Percentiles rank a stretch among this genome's conserved stretches.
Conservation (phyloP, 37 sponge, comb jelly and placozoan species). For the Halichondria panicea region DNA sequence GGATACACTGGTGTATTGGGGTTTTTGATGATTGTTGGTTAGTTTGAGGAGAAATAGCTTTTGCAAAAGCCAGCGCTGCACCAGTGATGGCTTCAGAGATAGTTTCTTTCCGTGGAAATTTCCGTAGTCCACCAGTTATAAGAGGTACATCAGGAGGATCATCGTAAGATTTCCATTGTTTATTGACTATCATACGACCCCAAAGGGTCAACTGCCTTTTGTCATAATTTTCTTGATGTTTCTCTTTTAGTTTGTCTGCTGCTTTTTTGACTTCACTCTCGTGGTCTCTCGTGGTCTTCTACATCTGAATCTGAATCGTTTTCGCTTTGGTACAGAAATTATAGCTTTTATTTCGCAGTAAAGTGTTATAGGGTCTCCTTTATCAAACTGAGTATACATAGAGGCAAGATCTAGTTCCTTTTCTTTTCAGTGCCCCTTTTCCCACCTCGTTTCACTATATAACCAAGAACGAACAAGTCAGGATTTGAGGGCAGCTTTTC, state of each 20-base stretch:
- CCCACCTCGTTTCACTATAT: background rate
- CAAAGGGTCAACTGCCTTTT: background rate
- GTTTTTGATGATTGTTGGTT: background rate
- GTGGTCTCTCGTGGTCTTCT: background rate
- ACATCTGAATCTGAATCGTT: background rate
- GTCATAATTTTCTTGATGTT: conserved; percentile 1
- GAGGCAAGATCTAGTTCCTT: background rate
- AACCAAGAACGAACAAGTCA: background rate
- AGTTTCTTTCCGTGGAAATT: background rate
- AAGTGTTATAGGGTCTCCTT: background rate
- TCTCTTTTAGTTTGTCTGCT: background rate
- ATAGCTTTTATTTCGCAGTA: background rate
- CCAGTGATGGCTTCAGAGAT: conserved; percentile 2
- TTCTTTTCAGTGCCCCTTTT: background rate
- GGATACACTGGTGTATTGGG: background rate
- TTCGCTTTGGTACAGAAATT: background rate
- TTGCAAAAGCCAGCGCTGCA: conserved; percentile 4
- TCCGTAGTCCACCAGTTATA: background rate
- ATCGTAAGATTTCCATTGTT: background rate
- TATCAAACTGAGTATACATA: background rate
- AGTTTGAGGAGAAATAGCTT: background rate
- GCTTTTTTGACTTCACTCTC: background rate
- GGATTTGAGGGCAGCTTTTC: background rate
- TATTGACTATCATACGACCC: conserved; percentile 3
- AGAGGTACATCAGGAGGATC: background rate